Conservation (phyloP, 2,113 vertebrate species). For the Grantiella picta region DNA sequence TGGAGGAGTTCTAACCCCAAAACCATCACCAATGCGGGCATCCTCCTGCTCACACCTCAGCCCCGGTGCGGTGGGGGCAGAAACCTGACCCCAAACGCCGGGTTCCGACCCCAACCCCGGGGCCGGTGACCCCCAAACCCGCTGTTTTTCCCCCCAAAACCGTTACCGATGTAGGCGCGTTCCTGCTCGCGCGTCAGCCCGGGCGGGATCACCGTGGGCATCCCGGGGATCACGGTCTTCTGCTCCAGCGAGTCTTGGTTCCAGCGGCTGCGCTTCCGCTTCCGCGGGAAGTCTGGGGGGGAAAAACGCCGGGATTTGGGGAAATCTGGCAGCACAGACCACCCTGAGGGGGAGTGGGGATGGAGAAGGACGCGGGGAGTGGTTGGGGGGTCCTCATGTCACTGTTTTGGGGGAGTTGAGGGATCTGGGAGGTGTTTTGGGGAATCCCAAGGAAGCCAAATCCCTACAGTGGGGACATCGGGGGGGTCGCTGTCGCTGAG, state of each 20-base stretch:
- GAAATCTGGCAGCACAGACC: rapidly evolving
- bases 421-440: not conserved
- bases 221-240: not conserved
- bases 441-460: not conserved
- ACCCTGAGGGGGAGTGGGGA: rapidly evolving
- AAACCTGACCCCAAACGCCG: not conserved
- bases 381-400: not conserved
- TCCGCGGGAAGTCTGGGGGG: not conserved
- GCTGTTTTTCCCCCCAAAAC: not conserved
- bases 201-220: constrained; percentile 29
- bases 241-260: constrained; percentile 5
- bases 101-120: not conserved
- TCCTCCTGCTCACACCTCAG: not conserved
- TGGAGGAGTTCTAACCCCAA: not conserved
- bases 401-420: too few species aligned
- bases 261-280: constrained; percentile 9
- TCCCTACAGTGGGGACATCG: not conserved
- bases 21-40: rapidly evolving
- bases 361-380: not conserved
- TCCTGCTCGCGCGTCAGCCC: constrained; percentile 22
- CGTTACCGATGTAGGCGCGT: constrained; percentile 21
- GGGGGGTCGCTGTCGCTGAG: not conserved
- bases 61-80: rapidly evolving
- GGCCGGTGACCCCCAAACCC: rapidly evolving
- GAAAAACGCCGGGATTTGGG: not conserved